phyloP scores from a whole-genome alignment of 2,113 vertebrate species.

The Andinoacara biseriatus region DNA sequence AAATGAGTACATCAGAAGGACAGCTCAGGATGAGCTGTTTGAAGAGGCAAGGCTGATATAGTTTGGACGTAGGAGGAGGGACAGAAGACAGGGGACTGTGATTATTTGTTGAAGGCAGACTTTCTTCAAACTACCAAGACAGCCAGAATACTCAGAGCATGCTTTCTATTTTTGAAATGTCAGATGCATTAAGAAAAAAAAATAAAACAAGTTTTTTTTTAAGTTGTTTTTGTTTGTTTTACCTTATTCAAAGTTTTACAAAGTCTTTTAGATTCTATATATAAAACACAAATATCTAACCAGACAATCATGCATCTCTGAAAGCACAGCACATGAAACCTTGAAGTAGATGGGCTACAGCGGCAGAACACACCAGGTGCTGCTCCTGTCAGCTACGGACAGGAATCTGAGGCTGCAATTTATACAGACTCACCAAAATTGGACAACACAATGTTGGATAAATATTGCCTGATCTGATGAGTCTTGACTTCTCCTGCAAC shows the following conservation, averaged over 20 bases:
- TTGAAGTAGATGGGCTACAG: not conserved
- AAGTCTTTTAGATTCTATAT: not conserved
- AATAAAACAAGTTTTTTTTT: not conserved
- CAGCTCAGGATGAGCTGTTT: too few species aligned
- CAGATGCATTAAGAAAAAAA: not conserved
- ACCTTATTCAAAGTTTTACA: not conserved
- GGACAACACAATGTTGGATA: not conserved
- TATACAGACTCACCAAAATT: not conserved
- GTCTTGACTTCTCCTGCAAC: not conserved
- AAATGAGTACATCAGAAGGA: too few species aligned
- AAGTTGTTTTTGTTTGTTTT: not conserved
- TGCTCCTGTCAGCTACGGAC: not conserved
- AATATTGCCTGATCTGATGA: not conserved
- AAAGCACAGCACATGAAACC: not conserved
- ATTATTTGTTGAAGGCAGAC: not conserved
- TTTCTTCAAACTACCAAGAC: not conserved
- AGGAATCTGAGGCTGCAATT: not conserved
- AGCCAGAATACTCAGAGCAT: not conserved
- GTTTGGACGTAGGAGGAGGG: too few species aligned
- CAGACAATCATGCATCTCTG: not conserved
- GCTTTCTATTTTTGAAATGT: not conserved
- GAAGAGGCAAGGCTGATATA: too few species aligned
- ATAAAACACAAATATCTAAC: too few species aligned
- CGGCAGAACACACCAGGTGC: not conserved
- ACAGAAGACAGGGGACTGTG: too few species aligned